Evolutionary conservation across 2,797 vertebrate species (phyloP).

Genomic region (Leucoraja ocellata): DNA sequence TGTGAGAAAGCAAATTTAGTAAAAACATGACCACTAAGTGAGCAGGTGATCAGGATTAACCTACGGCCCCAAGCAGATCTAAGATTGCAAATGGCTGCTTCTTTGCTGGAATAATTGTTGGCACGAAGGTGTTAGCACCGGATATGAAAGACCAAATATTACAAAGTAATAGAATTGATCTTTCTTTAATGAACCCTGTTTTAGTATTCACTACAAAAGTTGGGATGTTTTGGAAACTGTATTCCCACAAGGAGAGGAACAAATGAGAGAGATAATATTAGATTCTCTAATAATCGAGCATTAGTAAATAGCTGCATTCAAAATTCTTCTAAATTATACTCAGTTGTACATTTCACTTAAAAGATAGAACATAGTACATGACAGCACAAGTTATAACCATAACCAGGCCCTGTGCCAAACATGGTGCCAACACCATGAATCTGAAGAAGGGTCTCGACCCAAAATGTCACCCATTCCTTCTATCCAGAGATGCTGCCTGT

Average conservation of each 20-base stretch:
- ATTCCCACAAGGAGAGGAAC: not conserved
- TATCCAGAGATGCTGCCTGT: too few species aligned
- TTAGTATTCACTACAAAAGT: not conserved
- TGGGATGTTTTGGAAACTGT: not conserved
- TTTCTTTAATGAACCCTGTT: not conserved
- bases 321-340: not conserved
- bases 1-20: not conserved
- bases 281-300: not conserved
- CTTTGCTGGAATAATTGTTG: not conserved
- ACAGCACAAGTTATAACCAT: too few species aligned
- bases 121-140: not conserved
- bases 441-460: too few species aligned
- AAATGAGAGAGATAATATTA: not conserved
- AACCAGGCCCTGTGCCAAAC: too few species aligned
- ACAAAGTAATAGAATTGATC: not conserved
- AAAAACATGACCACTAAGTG: not conserved
- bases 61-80: not conserved
- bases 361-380: too few species aligned
- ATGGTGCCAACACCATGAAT: too few species aligned
- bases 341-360: too few species aligned
- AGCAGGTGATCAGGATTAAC: not conserved
- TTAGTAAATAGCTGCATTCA: not conserved
- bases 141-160: not conserved
- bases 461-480: too few species aligned
- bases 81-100: not conserved